These are phyloP conservation scores for Chauna torquata DNA, from an alignment of 2,113 vertebrate genomes.

Conservation along the genomic window DNA sequence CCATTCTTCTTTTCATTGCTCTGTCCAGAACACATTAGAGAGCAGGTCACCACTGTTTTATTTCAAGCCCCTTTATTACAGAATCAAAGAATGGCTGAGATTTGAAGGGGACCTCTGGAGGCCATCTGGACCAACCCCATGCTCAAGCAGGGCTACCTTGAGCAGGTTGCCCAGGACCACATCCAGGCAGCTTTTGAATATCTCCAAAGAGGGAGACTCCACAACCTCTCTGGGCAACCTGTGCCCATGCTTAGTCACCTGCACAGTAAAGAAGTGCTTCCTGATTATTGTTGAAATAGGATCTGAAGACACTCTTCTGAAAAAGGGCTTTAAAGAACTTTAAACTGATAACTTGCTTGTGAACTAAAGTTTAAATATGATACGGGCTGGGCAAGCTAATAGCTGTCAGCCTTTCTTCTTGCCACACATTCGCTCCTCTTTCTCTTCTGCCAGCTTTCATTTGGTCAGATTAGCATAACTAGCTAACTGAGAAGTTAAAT, in stretches of 20 bases:
- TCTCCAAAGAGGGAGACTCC: neutral
- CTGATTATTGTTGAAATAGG: neutral
- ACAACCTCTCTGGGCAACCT: neutral
- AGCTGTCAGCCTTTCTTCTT: neutral
- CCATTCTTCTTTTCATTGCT: neutral
- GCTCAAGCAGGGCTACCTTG: no score
- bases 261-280: neutral
- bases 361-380: neutral
- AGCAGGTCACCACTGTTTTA: neutral
- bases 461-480: neutral
- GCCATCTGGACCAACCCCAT: neutral
- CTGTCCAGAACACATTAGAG: neutral
- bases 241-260: neutral
- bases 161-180: neutral
- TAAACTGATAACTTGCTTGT: neutral
- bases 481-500: neutral
- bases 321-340: neutral
- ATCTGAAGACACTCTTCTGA: neutral
- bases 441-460: neutral
- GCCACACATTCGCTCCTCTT: neutral
- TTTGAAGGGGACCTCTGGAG: neutral
- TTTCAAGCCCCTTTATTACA: neutral
- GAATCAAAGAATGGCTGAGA: neutral
- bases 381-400: neutral
- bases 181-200: neutral